Conservation (phyloP, 2,113 vertebrate species). For the Pollachius pollachius region DNA sequence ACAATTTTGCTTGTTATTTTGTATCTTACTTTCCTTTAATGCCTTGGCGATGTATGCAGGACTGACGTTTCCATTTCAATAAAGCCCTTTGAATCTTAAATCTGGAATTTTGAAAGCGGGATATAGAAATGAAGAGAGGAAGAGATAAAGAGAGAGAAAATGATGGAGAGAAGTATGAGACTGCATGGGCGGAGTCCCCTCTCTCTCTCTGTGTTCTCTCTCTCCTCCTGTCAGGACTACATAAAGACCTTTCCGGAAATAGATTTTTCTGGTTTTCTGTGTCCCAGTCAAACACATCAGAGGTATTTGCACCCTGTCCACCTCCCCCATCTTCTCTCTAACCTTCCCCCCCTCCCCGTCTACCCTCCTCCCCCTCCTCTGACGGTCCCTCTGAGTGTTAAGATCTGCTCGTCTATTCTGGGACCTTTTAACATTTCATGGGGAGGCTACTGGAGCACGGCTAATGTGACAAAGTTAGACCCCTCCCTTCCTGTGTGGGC, state of each 20-base stretch:
- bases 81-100: too few relatives aligned
- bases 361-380: background rate
- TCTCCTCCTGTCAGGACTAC: slow-evolving; percentile 14
- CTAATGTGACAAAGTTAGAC: slow-evolving; percentile 15
- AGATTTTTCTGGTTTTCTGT: slow-evolving; percentile 9
- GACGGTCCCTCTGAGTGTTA: slow-evolving; percentile 28
- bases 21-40: too few relatives aligned
- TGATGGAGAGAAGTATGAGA: background rate
- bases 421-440: slow-evolving; percentile 32
- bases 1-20: background rate
- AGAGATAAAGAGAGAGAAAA: background rate
- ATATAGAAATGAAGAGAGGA: background rate
- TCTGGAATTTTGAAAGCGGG: too few relatives aligned
- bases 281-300: slow-evolving; percentile 18
- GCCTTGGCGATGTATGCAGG: too few relatives aligned
- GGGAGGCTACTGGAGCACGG: background rate
- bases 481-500: too few relatives aligned
- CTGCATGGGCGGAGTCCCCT: background rate
- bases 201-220: background rate
- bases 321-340: slow-evolving; percentile 2
- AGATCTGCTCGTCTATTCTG: slow-evolving; percentile 24
- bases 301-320: background rate
- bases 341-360: slow-evolving; percentile 14
- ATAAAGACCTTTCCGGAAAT: slow-evolving; percentile 21
- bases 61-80: too few relatives aligned